Conservation (phyloP, 2,888 invertebrate species). For the Pterostichus niger region DNA sequence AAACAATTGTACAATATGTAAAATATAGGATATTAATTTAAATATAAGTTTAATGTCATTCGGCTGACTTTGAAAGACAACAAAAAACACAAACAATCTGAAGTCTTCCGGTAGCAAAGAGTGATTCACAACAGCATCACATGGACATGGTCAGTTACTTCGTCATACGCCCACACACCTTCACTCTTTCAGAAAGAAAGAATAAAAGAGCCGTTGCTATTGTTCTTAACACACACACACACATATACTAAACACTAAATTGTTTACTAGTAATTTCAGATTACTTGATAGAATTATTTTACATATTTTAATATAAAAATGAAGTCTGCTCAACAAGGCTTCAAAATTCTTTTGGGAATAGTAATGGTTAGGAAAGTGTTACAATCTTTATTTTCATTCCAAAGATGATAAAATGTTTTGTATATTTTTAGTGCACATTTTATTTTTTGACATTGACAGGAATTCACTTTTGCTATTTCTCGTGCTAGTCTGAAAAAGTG, state of each 20-base stretch:
- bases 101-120: conserved; percentile 27
- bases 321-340: background rate
- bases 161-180: conserved; percentile 32
- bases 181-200: background rate
- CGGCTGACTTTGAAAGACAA: conserved; percentile 19
- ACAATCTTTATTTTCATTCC: too few species aligned
- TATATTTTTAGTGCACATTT: too few species aligned
- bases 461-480: too few species aligned
- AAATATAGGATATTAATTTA: too few species aligned
- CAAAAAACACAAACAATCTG: conserved; percentile 19
- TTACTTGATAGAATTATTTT: background rate
- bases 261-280: background rate
- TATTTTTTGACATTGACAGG: too few species aligned
- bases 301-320: background rate
- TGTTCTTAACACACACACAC: conserved; percentile 13
- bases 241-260: background rate
- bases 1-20: too few species aligned
- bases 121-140: conserved; percentile 27
- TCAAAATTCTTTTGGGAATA: background rate
- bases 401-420: too few species aligned
- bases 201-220: background rate
- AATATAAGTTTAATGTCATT: background rate
- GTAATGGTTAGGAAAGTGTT: too few species aligned
- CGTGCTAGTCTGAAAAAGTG: too few species aligned
- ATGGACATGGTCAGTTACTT: conserved; percentile 42